Evolutionary conservation across 2,113 vertebrate species (phyloP).

Genomic region (Lanius ludovicianus): DNA sequence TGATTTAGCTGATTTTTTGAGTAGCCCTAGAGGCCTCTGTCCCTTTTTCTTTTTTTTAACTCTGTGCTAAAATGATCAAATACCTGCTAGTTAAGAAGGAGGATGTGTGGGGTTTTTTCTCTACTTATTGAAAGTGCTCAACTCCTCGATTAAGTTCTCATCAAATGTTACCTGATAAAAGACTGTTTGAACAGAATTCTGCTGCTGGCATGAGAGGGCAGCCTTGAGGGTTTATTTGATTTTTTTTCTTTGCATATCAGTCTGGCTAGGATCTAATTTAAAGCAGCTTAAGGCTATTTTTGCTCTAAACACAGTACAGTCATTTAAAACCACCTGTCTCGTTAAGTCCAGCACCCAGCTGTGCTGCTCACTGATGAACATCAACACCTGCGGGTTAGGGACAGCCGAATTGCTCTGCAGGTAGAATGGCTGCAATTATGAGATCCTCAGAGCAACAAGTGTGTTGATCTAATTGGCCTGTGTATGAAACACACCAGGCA

Average conservation of each 20-base stretch:
- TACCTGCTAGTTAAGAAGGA: background rate
- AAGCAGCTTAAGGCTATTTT: background rate
- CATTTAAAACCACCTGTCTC: background rate
- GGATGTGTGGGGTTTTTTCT: background rate
- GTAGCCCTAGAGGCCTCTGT: background rate
- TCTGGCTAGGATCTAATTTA: background rate
- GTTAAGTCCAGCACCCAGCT: background rate
- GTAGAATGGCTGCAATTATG: background rate
- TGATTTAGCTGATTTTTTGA: background rate
- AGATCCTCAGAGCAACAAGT: background rate
- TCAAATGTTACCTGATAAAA: background rate
- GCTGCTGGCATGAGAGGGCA: constrained; percentile 29
- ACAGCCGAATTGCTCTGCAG: background rate
- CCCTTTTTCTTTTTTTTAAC: background rate
- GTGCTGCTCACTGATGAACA: background rate
- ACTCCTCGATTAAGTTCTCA: background rate
- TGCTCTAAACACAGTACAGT: background rate
- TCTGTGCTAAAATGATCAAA: background rate
- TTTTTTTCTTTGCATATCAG: background rate
- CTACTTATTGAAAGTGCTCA: background rate
- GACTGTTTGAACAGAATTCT: background rate
- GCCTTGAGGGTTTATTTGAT: background rate
- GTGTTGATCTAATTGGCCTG: background rate
- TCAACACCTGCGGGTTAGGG: rapidly evolving
- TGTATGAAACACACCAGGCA: background rate